These are phyloP conservation scores for Aphelocoma coerulescens DNA, from an alignment of 2,113 vertebrate genomes.

Conservation along the genomic window DNA sequence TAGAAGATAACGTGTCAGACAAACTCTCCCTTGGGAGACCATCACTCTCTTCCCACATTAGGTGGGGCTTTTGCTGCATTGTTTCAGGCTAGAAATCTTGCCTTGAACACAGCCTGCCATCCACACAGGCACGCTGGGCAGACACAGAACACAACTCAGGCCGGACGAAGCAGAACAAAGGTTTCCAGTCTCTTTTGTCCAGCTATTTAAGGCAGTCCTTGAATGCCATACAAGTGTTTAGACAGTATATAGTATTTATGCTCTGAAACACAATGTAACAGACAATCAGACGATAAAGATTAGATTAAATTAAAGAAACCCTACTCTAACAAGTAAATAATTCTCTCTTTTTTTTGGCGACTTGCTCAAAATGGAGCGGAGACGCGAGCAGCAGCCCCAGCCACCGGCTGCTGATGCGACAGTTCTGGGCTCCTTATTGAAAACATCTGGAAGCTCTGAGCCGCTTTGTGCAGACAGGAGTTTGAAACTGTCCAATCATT, in stretches of 20 bases:
- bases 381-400: not conserved
- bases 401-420: constrained; percentile 65
- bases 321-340: not conserved
- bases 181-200: not conserved
- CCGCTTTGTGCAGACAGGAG: constrained; percentile 53
- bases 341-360: not conserved
- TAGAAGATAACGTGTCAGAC: not conserved
- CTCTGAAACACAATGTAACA: not conserved
- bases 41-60: constrained; percentile 1
- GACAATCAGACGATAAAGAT: not conserved
- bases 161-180: not conserved
- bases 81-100: not conserved
- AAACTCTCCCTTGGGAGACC: not conserved
- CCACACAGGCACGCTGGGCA: not conserved
- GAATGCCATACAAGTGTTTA: not conserved
- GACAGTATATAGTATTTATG: not conserved
- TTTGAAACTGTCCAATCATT: constrained; percentile 71
- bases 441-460: constrained; percentile 74
- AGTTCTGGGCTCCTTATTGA: constrained; percentile 71
- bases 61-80: constrained; percentile 27
- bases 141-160: not conserved
- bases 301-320: not conserved
- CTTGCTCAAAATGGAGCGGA: constrained; percentile 36
- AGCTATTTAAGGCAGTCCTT: not conserved
- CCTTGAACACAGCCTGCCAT: not conserved